These are phyloP conservation scores for Cheilosia variabilis DNA, from an alignment of 2,888 invertebrate genomes.

Conservation along the genomic window DNA sequence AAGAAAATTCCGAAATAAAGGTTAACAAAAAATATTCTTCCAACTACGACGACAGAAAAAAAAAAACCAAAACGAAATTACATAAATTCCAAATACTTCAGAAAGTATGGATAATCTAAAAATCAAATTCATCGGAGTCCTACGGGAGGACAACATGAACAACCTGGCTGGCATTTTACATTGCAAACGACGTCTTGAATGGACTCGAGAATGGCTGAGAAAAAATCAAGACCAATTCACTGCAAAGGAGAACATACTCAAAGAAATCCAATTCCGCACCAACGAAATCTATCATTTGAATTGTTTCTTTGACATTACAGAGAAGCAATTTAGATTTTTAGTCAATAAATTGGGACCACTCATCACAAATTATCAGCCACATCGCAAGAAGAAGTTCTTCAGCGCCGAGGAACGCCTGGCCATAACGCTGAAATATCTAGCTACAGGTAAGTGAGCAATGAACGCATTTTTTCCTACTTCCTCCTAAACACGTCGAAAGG, in stretches of 20 bases:
- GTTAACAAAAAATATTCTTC: constrained; percentile 22
- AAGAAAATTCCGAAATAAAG: constrained; percentile 15
- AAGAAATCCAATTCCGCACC: constrained; percentile 81
- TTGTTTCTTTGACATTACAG: constrained; percentile 82
- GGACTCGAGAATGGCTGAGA: constrained; percentile 82
- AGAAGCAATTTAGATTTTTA: constrained; percentile 82
- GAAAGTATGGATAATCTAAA: constrained; percentile 80
- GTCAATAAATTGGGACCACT: constrained; percentile 81
- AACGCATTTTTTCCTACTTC: constrained; percentile 27
- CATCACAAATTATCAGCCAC: constrained; percentile 82
- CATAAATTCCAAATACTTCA: constrained; percentile 60
- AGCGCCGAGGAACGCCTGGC: constrained; percentile 82
- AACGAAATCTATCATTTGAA: constrained; percentile 82
- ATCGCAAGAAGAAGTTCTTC: constrained; percentile 82
- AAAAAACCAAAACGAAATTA: constrained; percentile 57
- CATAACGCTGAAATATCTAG: constrained; percentile 83
- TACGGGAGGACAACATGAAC: constrained; percentile 81
- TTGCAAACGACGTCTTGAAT: constrained; percentile 81
- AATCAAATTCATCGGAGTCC: constrained; percentile 81
- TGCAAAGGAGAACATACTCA: constrained; percentile 81
- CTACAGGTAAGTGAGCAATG: constrained; percentile 80
- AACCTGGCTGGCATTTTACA: constrained; percentile 81
- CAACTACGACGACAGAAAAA: constrained; percentile 37
- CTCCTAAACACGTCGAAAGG: constrained; percentile 17
- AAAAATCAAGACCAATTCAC: constrained; percentile 82